Base-by-base conservation (phyloP, 2,888 invertebrate genomes). In the Eustalomyia histrio region DNA sequence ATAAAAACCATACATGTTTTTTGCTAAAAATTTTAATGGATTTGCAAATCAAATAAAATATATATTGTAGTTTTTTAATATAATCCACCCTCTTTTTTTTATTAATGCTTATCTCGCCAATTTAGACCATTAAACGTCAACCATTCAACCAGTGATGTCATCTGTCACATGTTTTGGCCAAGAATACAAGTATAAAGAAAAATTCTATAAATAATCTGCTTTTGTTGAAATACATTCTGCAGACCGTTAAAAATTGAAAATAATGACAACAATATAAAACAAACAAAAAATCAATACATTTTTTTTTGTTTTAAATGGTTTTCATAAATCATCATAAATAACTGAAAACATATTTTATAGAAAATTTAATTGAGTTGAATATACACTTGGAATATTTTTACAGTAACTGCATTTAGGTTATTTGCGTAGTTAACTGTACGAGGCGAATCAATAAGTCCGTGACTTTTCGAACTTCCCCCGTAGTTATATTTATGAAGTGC, bases 91-190 rank as follows among this genome's bases (percentile, higher is more conserved):
- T 50, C 72, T 69, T 53, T 69, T 76, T 57, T 35, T 2, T 29
- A 6, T 29, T 29, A 47, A 47, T 39, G 43, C n/a, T 47, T 47
- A n/a, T 12, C 1, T 47, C 68, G 65, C 69, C 63, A 69, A 68
- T 61, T 63, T 58, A 72, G 33, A 65, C 80, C 39, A 47, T 71
- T 18, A 67, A 73, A 72, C 82, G 75, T 61, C 78, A 79, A 76
- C 64, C 76, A n/a, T 76, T 24, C 55, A 24, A n/a, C n/a, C 29
- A 72, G 72, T 84, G 83, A 84, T 83, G 82, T 84, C 83, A 84
- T 83, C 71, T 65, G 60, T 84, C 83, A 84, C 83, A 84, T 83
- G 83, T 80, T 83, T 76, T 74, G 67, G 47, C 58, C 43, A 58
- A 67, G 50, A 79, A 35, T 57, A 58, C 16, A 17, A 50, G 17